Conservation (phyloP, 2,888 invertebrate genomes). For the Chalcosyrphus nemorum region DNA sequence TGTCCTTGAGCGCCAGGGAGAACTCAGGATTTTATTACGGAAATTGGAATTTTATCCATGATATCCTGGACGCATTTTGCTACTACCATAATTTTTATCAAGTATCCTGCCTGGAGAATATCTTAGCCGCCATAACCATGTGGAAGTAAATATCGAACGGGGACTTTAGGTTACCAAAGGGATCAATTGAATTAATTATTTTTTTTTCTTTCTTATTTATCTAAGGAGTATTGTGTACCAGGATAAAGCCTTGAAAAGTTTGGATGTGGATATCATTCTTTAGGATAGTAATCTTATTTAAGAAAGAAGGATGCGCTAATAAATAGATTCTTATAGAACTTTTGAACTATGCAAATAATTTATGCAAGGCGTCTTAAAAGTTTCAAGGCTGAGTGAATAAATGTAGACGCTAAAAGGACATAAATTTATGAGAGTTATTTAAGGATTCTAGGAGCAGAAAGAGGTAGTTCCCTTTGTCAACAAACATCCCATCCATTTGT, state of each 20-base stretch:
- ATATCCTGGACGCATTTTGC: not conserved
- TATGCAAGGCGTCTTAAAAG: not conserved
- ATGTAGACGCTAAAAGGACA: not conserved
- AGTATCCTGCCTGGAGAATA: not conserved
- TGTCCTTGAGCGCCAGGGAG: not conserved
- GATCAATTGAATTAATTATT: constrained; percentile 3
- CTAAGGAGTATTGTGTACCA: not conserved
- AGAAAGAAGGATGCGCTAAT: not conserved
- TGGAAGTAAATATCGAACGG: constrained; percentile 10
- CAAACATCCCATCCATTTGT: too few relatives aligned
- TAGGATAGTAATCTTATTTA: not conserved
- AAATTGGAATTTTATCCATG: constrained; percentile 21
- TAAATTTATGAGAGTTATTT: too few relatives aligned
- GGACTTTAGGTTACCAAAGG: not conserved
- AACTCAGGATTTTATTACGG: constrained; percentile 11
- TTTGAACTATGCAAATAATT: not conserved
- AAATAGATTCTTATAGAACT: not conserved
- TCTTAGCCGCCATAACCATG: not conserved
- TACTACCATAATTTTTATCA: constrained; percentile 1
- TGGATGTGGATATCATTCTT: not conserved
- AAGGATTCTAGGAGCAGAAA: too few relatives aligned
- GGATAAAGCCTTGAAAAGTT: not conserved
- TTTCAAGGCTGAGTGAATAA: not conserved
- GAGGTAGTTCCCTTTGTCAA: too few relatives aligned
- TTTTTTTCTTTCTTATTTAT: not conserved